A percentile compares a stretch with the other conserved stretches of the same genome.
Conservation (phyloP, 2,888 invertebrate species). For the Rhyacophila evoluta region DNA sequence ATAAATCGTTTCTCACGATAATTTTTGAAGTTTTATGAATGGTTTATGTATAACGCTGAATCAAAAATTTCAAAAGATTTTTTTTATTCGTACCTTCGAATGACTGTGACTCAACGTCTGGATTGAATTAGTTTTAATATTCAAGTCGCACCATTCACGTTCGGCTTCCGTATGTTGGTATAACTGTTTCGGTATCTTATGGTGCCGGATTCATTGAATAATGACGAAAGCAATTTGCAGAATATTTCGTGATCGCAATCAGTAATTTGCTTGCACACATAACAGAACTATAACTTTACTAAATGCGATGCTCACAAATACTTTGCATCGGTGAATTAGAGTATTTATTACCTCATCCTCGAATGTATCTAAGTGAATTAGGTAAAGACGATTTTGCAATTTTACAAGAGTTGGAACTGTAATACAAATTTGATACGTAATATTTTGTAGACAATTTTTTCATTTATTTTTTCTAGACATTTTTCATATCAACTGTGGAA, state of each 20-base stretch:
- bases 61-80: background rate
- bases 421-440: too few relatives aligned
- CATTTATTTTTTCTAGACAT: too few relatives aligned
- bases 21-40: background rate
- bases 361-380: background rate
- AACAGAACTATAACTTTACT: background rate
- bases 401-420: too few relatives aligned
- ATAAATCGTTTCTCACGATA: background rate
- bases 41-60: background rate
- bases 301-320: background rate
- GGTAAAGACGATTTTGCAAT: too few relatives aligned
- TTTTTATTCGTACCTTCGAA: background rate
- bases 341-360: background rate
- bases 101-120: conserved; percentile 34
- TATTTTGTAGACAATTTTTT: too few relatives aligned
- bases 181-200: conserved; percentile 42
- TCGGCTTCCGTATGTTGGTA: conserved; percentile 33
- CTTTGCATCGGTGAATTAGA: background rate
- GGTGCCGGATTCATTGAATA: conserved; percentile 32
- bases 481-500: too few relatives aligned
- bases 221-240: conserved; percentile 30
- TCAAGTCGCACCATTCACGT: conserved; percentile 32
- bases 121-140: conserved; percentile 31
- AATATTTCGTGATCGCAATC: conserved; percentile 36
- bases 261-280: conserved; percentile 11